These are phyloP conservation scores for Pegoplata infirma DNA, from an alignment of 2,888 invertebrate species.

Conservation along the genomic window DNA sequence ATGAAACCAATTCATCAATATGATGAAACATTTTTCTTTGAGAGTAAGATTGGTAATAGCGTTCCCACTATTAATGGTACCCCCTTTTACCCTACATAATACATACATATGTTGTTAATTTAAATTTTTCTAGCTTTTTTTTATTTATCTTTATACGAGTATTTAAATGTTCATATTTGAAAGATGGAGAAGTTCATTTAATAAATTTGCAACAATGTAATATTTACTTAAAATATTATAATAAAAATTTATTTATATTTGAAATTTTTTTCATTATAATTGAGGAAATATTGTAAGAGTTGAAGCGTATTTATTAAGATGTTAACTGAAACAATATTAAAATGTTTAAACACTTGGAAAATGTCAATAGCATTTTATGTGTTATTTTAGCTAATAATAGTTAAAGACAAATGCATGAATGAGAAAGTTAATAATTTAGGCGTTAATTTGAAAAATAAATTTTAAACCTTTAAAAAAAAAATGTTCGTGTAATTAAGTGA, in stretches of 20 bases:
- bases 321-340: neutral
- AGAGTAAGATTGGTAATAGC: no score
- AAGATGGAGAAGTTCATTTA: constrained; percentile 1
- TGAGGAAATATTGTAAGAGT: neutral
- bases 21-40: no score
- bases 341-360: neutral
- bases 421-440: neutral
- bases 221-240: constrained; percentile 6
- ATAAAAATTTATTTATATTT: neutral
- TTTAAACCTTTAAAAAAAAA: no score
- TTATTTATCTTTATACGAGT: no score
- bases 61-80: no score
- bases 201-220: neutral
- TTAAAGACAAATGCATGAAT: neutral
- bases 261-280: neutral
- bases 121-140: neutral
- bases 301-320: neutral
- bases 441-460: no score
- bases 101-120: neutral
- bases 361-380: neutral
- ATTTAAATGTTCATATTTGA: neutral
- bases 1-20: no score
- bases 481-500: no score
- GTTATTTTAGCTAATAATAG: neutral
- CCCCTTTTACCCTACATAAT: no score